Percentiles rank a stretch among this genome's conserved stretches.
Evolutionary conservation across 1,140 invertebrate genomes (phyloP).

Genomic region (Zaprionus taronus): DNA sequence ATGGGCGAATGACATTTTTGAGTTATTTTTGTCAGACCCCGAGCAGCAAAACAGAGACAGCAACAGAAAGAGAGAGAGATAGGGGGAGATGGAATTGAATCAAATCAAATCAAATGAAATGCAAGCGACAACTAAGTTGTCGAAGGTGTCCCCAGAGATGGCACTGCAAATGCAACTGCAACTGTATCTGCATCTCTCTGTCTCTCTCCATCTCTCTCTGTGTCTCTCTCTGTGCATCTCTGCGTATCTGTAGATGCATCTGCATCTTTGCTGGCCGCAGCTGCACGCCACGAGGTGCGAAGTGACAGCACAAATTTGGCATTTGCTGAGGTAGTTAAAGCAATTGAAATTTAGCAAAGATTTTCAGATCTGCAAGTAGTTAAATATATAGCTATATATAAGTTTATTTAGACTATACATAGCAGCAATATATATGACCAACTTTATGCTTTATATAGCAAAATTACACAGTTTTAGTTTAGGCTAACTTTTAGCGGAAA

Average conservation of each 20-base stretch:
- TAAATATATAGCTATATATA: background rate
- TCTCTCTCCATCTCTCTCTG: background rate
- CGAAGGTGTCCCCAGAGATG: constrained; percentile 38
- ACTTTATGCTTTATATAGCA: too few relatives aligned
- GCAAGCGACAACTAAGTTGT: constrained; percentile 78
- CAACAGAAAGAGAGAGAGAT: background rate
- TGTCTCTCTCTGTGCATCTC: background rate
- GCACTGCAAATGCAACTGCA: constrained; percentile 10
- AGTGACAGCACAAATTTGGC: constrained; percentile 13
- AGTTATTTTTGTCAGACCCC: constrained; percentile 77
- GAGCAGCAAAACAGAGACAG: constrained; percentile 25
- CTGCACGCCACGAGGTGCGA: constrained; percentile 23
- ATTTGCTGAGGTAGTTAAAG: background rate
- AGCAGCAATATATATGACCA: too few relatives aligned
- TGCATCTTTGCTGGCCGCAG: constrained; percentile 6
- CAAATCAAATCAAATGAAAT: constrained; percentile 66
- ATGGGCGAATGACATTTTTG: constrained; percentile 83
- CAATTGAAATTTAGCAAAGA: background rate
- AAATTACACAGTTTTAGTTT: too few relatives aligned
- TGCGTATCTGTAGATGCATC: background rate
- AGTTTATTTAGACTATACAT: too few relatives aligned
- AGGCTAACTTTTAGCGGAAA: background rate
- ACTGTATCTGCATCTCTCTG: background rate
- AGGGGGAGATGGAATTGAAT: constrained; percentile 30
- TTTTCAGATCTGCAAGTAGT: background rate